Evolutionary conservation across 1,140 invertebrate genomes (phyloP).

Genomic region (Pseudomyrmex dendroicus): DNA sequence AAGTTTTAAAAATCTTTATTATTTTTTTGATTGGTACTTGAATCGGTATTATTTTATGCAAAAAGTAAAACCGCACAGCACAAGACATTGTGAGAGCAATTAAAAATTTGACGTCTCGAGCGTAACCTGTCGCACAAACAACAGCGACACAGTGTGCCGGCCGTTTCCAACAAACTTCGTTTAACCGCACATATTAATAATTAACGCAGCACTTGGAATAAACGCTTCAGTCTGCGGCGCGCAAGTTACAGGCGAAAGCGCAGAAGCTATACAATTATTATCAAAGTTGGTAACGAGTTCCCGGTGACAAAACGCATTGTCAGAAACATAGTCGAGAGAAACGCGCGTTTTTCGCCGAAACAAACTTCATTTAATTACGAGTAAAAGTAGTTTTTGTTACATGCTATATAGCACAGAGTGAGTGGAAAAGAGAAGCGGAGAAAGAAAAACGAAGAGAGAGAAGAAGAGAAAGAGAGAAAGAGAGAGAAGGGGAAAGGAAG

Average conservation of each 20-base stretch:
- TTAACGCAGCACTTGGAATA: slow-evolving; percentile 58
- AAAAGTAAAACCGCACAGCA: neutral
- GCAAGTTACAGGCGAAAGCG: slow-evolving; percentile 43
- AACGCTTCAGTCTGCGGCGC: slow-evolving; percentile 47
- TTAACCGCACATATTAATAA: slow-evolving; percentile 61
- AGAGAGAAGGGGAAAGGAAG: neutral
- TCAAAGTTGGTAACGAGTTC: slow-evolving; percentile 59
- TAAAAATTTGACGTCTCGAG: slow-evolving; percentile 22
- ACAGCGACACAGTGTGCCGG: neutral
- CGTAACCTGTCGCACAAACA: neutral
- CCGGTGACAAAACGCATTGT: slow-evolving; percentile 60
- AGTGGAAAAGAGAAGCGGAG: slow-evolving; percentile 21
- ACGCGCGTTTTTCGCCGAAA: slow-evolving; percentile 50
- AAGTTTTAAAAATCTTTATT: neutral
- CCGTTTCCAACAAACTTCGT: slow-evolving; percentile 38
- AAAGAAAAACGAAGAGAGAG: neutral
- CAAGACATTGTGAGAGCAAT: neutral
- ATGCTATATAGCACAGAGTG: neutral
- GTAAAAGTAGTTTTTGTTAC: slow-evolving; percentile 51
- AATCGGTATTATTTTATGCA: neutral
- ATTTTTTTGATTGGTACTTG: slow-evolving; percentile 2
- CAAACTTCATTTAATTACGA: slow-evolving; percentile 58
- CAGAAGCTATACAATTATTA: slow-evolving; percentile 58
- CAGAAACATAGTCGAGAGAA: slow-evolving; percentile 51
- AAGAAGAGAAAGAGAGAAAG: neutral